Evolutionary conservation across 1,140 invertebrate species (phyloP).

Genomic region (Pachypsylla venusta): DNA sequence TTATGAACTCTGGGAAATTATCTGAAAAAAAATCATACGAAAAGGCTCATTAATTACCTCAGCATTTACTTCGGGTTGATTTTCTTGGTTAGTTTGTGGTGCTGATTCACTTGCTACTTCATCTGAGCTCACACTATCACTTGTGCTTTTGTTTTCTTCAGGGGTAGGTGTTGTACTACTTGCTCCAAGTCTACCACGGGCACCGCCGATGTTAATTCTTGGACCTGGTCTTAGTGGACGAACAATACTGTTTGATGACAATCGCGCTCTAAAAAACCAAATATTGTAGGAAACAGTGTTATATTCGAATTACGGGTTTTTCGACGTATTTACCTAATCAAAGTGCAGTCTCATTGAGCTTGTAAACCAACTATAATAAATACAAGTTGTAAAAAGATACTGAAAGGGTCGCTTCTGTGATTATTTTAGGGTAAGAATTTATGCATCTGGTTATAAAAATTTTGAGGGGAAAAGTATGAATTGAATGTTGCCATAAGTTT

Average conservation of each 20-base stretch:
- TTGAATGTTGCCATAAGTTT: too few relatives aligned
- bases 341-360: too few relatives aligned
- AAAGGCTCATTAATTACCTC: background rate
- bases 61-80: background rate
- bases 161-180: slow-evolving; percentile 33
- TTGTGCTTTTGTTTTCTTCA: slow-evolving; percentile 5
- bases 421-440: too few relatives aligned
- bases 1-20: too few relatives aligned
- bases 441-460: too few relatives aligned
- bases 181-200: slow-evolving; percentile 33
- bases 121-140: background rate
- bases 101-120: background rate
- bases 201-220: slow-evolving; percentile 36
- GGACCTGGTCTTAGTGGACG: slow-evolving; percentile 37
- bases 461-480: too few relatives aligned
- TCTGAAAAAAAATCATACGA: background rate
- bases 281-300: too few relatives aligned
- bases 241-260: slow-evolving; percentile 15
- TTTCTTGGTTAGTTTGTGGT: background rate
- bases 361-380: too few relatives aligned
- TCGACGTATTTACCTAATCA: too few relatives aligned
- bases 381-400: too few relatives aligned
- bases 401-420: too few relatives aligned
- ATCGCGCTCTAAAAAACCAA: slow-evolving; percentile 15
- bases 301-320: too few relatives aligned